Evolutionary conservation across 2,888 invertebrate species (phyloP).

Genomic region (Andrena flavipes): DNA sequence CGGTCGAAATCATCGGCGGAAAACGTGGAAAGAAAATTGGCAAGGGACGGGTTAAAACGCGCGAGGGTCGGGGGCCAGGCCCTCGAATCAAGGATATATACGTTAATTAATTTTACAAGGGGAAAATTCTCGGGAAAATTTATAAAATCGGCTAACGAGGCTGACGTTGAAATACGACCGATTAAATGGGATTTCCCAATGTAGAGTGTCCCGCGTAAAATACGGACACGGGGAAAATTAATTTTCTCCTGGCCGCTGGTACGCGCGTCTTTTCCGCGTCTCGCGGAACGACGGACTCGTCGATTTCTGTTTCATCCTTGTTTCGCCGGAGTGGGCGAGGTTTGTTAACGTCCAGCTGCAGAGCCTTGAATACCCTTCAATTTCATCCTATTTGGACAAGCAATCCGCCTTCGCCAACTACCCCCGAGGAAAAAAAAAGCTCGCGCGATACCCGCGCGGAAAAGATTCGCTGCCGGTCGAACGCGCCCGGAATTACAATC

Average conservation of each 20-base stretch:
- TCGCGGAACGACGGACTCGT: not conserved
- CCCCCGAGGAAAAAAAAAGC: too few species aligned
- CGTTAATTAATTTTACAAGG: conserved; percentile 49
- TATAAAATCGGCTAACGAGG: conserved; percentile 54
- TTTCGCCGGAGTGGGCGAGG: not conserved
- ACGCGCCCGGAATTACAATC: conserved; percentile 28
- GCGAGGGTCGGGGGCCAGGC: not conserved
- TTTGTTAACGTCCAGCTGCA: too few species aligned
- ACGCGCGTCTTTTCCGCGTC: not conserved
- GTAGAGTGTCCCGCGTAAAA: conserved; percentile 17
- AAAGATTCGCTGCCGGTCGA: conserved; percentile 18
- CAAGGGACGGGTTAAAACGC: conserved; percentile 35
- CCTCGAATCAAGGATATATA: conserved; percentile 27
- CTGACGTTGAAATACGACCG: conserved; percentile 46
- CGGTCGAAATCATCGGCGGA: conserved; percentile 73
- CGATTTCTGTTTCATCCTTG: conserved; percentile 12
- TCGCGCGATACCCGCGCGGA: conserved; percentile 1
- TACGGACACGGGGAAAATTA: conserved; percentile 38
- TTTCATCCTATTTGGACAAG: too few species aligned
- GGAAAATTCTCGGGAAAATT: conserved; percentile 46
- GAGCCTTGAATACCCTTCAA: too few species aligned
- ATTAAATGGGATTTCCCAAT: conserved; percentile 51
- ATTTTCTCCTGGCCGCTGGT: conserved; percentile 10
- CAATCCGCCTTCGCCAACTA: too few species aligned
- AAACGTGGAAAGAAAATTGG: conserved; percentile 64